Evolutionary conservation across 1,140 invertebrate species (phyloP), one percentile per base, ranked within the genome.

Genomic region (Paraescarpia echinospica): DNA sequence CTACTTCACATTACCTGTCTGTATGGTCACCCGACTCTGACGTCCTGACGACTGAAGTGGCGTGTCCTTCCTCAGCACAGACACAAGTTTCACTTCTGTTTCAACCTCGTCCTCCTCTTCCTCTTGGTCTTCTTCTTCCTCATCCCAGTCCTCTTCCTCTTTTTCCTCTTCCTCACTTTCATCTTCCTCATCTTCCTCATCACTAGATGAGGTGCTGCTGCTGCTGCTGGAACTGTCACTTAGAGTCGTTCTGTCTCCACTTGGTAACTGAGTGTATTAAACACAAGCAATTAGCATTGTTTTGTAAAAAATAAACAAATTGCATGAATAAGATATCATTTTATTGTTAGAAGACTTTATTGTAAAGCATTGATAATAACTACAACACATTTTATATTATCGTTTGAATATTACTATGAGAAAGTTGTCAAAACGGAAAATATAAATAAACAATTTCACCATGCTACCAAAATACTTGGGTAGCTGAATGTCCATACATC

Each of bases 21-120:
- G 92, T 89, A 93, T 91, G 89, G 93, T 92, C 91, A 48, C 93
- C 93, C 92, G 48, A 33, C 34, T 94, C 93, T 22, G 92, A 35
- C 34, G 77, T 91, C 59, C n/a, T 51, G 41, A 34, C 27, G 59
- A 92, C 18, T 27, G 89, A 31, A 31, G 89, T 22, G 34, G 41
- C 41, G 31, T 59, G 34, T 89, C 77, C 90, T 91, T 92, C 93
- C 35, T 31, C 31, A 90, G 34, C 31, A 33, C 34, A 5, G 33
- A 48, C 34, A 33, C 34, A 92, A 27, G 92, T 33, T 35, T 90
- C 89, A 34, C 18, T 31, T 89, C 1, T 14, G 89, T 34, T 89
- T 90, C 35, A 22, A 33, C n/a, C 18, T 90, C 34, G 18, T 31
- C 12, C 89, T 33, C 89, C 31, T 89, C n/a, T 31, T 34, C 35